Conservation (phyloP, 1,140 invertebrate species). For the Dysdera silvatica region DNA sequence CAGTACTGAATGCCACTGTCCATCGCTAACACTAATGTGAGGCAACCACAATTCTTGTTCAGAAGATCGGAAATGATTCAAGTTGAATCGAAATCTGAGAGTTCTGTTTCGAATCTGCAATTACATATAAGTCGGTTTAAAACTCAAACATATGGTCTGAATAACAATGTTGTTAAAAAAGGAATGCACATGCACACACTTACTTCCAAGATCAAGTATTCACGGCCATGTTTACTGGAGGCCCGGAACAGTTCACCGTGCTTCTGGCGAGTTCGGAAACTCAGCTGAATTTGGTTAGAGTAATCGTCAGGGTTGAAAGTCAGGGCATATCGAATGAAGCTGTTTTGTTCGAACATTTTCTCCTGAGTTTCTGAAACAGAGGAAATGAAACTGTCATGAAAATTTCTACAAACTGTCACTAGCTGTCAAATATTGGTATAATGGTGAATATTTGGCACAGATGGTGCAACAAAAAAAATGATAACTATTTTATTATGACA, state of each 20-base stretch:
- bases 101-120: constrained; percentile 72
- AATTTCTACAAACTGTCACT: too few species aligned
- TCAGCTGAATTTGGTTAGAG: constrained; percentile 79
- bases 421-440: too few species aligned
- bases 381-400: constrained; percentile 1
- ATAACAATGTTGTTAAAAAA: too few species aligned
- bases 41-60: constrained; percentile 84
- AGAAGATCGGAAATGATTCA: constrained; percentile 72
- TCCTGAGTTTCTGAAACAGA: constrained; percentile 54
- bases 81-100: constrained; percentile 82
- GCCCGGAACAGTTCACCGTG: constrained; percentile 86
- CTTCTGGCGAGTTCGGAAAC: constrained; percentile 84
- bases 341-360: constrained; percentile 76
- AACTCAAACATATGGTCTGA: too few species aligned
- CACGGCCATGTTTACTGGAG: constrained; percentile 85
- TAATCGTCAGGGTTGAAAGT: constrained; percentile 89
- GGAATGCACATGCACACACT: too few species aligned
- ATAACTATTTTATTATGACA: not conserved
- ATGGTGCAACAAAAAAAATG: too few species aligned
- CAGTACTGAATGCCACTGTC: constrained; percentile 91
- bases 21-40: constrained; percentile 82
- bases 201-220: constrained; percentile 88
- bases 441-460: too few species aligned
- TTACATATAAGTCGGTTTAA: not conserved
- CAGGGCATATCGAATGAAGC: constrained; percentile 90